phyloP scores from a whole-genome alignment of 2,888 invertebrate species.

The Drosophila anomelani region DNA sequence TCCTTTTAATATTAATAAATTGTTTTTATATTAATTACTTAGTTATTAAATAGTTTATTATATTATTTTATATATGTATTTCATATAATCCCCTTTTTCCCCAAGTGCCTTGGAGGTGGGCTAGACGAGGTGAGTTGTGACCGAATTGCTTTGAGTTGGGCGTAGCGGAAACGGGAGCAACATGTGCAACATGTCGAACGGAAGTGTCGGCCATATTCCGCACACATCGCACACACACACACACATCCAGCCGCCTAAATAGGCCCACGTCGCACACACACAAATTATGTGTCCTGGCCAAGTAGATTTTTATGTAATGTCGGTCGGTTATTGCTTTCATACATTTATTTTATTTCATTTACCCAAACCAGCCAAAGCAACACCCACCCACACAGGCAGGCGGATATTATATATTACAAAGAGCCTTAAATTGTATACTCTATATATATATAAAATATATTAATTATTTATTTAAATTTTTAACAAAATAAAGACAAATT shows the following conservation, averaged over 20 bases:
- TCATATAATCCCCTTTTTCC: background rate
- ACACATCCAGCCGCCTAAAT: conserved; percentile 56
- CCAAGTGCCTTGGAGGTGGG: conserved; percentile 9
- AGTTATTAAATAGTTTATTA: background rate
- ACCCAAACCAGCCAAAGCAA: conserved; percentile 35
- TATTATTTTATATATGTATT: background rate
- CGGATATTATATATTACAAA: background rate
- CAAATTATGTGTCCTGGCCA: conserved; percentile 75
- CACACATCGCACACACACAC: conserved; percentile 49
- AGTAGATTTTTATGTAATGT: conserved; percentile 80
- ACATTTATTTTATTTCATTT: conserved; percentile 80
- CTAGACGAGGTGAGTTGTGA: conserved; percentile 12
- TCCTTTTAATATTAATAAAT: background rate
- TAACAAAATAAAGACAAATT: background rate
- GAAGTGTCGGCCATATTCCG: conserved; percentile 79
- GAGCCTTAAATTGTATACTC: conserved; percentile 10
- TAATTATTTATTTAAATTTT: background rate
- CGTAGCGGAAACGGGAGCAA: conserved; percentile 75
- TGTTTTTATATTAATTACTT: background rate
- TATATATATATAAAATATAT: background rate
- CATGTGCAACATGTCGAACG: conserved; percentile 81
- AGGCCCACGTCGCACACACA: conserved; percentile 65
- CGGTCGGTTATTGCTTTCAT: conserved; percentile 78
- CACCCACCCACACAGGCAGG: conserved; percentile 18
- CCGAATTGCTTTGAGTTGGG: conserved; percentile 33